Evolutionary conservation across 2,113 vertebrate species (phyloP).

Genomic region (Aythya baeri): DNA sequence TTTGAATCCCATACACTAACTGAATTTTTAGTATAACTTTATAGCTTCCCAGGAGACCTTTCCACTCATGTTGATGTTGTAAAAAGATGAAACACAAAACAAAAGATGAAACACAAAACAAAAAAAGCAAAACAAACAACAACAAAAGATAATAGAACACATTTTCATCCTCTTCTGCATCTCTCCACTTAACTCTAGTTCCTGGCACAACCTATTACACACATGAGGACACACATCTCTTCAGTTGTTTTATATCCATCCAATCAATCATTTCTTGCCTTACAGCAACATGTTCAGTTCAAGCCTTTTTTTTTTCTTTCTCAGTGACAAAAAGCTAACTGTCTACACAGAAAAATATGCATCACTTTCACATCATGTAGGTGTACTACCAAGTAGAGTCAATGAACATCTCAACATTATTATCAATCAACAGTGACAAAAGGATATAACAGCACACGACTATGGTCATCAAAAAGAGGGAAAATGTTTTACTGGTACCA

Average conservation of each 20-base stretch:
- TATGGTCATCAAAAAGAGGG: background rate
- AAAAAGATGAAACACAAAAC: background rate
- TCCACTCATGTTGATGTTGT: background rate
- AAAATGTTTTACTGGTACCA: background rate
- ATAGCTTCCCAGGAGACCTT: background rate
- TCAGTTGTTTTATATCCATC: slow-evolving; percentile 24
- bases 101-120: background rate
- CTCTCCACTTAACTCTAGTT: background rate
- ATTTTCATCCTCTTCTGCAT: background rate
- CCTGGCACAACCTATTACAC: slow-evolving; percentile 42
- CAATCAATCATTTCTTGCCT: slow-evolving; percentile 51
- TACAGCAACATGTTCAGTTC: background rate
- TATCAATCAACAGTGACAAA: background rate
- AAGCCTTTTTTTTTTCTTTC: background rate
- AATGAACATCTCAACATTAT: background rate
- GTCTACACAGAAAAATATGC: slow-evolving; percentile 1
- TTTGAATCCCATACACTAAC: background rate
- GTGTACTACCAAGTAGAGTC: background rate
- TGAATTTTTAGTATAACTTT: background rate
- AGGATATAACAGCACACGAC: background rate
- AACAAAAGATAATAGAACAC: rapidly evolving
- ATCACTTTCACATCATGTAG: background rate
- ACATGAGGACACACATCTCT: slow-evolving; percentile 48
- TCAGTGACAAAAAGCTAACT: background rate
- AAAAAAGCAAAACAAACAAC: background rate